Evolutionary conservation across 2,797 vertebrate species (phyloP).

Genomic region (Hozukius guyotensis): DNA sequence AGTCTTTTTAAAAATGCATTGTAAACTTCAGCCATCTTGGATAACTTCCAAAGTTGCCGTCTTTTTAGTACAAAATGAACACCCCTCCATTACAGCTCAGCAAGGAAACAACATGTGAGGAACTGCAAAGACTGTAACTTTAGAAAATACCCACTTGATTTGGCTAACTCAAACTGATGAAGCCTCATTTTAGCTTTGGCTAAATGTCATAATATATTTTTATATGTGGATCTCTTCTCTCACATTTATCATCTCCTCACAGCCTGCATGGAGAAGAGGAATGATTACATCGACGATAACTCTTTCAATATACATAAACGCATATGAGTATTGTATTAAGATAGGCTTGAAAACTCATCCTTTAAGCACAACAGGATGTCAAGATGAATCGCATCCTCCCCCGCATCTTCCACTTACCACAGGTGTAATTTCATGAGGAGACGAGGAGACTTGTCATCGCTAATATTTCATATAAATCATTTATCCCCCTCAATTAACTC

Average conservation of each 20-base stretch:
- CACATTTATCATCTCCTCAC: not conserved
- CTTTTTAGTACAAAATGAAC: not conserved
- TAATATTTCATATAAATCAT: slow-evolving; percentile 61
- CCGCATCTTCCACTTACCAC: slow-evolving; percentile 24
- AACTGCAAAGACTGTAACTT: not conserved
- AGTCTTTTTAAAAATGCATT: not conserved
- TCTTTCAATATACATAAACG: not conserved
- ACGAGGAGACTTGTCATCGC: slow-evolving; percentile 42
- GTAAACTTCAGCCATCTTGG: not conserved
- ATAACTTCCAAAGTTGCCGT: not conserved
- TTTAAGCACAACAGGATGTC: slow-evolving; percentile 44
- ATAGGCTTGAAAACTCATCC: slow-evolving; percentile 26
- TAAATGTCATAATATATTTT: not conserved
- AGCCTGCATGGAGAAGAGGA: not conserved
- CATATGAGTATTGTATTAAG: not conserved
- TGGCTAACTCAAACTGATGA: not conserved
- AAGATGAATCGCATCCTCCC: slow-evolving; percentile 43
- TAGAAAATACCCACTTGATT: not conserved
- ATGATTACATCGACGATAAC: not conserved
- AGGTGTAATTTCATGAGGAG: slow-evolving; percentile 44
- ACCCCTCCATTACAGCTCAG: not conserved
- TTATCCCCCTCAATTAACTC: slow-evolving; percentile 56
- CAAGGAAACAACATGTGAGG: not conserved
- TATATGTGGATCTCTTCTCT: not conserved
- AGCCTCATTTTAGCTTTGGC: not conserved